These are phyloP conservation scores for Platycheirus albimanus DNA, from an alignment of 2,888 invertebrate species.

Conservation along the genomic window DNA sequence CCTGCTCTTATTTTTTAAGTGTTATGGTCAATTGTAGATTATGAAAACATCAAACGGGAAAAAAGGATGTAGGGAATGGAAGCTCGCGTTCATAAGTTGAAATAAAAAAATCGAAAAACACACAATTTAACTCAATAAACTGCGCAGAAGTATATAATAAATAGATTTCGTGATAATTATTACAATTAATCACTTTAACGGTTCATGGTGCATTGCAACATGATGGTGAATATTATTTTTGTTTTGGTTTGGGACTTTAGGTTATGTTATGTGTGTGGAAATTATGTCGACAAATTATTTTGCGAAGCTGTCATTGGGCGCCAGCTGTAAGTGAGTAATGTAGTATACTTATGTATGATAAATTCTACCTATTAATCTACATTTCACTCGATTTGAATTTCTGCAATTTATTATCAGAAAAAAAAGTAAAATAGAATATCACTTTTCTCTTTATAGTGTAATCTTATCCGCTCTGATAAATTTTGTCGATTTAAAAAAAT, in stretches of 20 bases:
- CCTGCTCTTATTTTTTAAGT: too few relatives aligned
- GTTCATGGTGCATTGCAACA: background rate
- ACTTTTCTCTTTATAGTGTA: too few relatives aligned
- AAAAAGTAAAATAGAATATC: too few relatives aligned
- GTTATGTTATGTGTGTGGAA: background rate
- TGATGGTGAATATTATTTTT: background rate
- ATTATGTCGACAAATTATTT: background rate
- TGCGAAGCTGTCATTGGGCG: background rate
- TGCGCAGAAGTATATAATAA: constrained; percentile 17
- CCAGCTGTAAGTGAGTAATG: background rate
- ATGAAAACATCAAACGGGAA: background rate
- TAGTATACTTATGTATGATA: background rate
- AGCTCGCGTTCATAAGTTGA: too few relatives aligned
- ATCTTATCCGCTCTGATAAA: too few relatives aligned
- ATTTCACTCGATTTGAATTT: background rate
- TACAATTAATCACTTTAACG: constrained; percentile 14
- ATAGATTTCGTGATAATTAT: constrained; percentile 19
- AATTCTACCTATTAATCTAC: background rate
- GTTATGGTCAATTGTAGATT: too few relatives aligned
- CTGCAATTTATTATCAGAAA: background rate
- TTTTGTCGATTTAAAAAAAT: too few relatives aligned
- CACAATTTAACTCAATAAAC: too few relatives aligned
- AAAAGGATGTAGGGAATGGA: background rate
- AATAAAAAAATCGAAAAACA: too few relatives aligned
- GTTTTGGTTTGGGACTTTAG: background rate